These are phyloP conservation scores for Drepana arcuata DNA, from an alignment of 1,140 invertebrate genomes.

Conservation along the genomic window DNA sequence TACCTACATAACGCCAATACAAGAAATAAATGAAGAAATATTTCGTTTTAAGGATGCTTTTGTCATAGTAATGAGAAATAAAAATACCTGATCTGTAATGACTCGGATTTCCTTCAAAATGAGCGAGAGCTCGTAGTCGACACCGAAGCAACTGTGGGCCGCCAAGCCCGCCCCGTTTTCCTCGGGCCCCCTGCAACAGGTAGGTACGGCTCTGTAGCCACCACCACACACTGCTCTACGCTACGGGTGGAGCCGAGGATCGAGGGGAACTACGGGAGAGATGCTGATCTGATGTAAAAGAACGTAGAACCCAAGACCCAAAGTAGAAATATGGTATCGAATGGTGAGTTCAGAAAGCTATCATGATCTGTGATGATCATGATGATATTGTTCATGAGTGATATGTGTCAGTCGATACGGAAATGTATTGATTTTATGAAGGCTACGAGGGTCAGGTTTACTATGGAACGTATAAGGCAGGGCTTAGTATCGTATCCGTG, in stretches of 20 bases:
- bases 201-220: constrained; percentile 33
- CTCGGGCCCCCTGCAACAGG: constrained; percentile 71
- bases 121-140: constrained; percentile 90
- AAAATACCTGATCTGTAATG: constrained; percentile 81
- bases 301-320: constrained; percentile 46
- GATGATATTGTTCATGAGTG: too few species aligned
- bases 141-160: constrained; percentile 78
- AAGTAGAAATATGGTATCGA: constrained; percentile 15
- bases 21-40: too few species aligned
- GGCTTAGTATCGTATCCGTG: constrained; percentile 63
- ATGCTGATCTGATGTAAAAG: constrained; percentile 30
- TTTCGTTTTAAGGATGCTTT: too few species aligned
- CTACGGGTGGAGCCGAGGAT: constrained; percentile 60
- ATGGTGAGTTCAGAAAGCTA: constrained; percentile 15
- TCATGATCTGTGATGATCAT: too few species aligned
- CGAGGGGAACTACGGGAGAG: constrained; percentile 55
- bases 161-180: constrained; percentile 75
- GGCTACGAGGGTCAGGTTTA: constrained; percentile 55
- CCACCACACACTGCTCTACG: constrained; percentile 24
- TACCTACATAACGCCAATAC: too few species aligned
- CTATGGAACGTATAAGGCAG: constrained; percentile 60
- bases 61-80: too few species aligned
- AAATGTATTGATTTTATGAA: constrained; percentile 23
- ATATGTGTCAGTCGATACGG: constrained; percentile 9
- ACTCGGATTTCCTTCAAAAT: constrained; percentile 96